These are phyloP conservation scores for Poecilus cupreus DNA, from an alignment of 2,888 invertebrate species.

Conservation along the genomic window DNA sequence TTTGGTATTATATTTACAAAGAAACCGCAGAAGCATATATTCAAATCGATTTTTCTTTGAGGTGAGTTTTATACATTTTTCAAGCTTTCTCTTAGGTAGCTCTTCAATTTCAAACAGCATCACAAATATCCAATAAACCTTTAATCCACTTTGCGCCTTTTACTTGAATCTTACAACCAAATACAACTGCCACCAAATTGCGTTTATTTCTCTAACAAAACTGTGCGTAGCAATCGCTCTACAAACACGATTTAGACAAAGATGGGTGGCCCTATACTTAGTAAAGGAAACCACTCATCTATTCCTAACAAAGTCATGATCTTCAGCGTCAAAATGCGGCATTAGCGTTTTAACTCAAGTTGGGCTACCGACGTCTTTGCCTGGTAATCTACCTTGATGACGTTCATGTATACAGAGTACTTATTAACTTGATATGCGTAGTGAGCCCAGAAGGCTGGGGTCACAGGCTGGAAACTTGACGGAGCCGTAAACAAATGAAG, in stretches of 20 bases:
- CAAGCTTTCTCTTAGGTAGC: neutral
- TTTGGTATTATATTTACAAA: neutral
- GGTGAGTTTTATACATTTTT: neutral
- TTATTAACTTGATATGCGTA: neutral
- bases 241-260: too few relatives aligned
- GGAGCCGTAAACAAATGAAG: slow-evolving; percentile 2
- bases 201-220: too few relatives aligned
- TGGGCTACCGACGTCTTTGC: neutral
- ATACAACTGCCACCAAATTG: too few relatives aligned
- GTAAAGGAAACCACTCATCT: too few relatives aligned
- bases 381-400: neutral
- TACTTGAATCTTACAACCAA: too few relatives aligned
- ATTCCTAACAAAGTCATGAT: too few relatives aligned
- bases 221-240: too few relatives aligned
- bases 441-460: neutral
- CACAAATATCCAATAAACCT: too few relatives aligned
- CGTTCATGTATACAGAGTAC: slow-evolving; percentile 13
- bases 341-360: neutral
- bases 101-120: neutral
- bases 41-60: neutral
- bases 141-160: too few relatives aligned
- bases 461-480: neutral
- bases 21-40: neutral
- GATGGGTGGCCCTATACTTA: too few relatives aligned
- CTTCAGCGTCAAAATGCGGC: neutral